A percentile compares a stretch with the other conserved stretches of the same genome.
These are phyloP conservation scores for Ataeniobius toweri DNA, from an alignment of 2,797 vertebrate species.

Conservation along the genomic window DNA sequence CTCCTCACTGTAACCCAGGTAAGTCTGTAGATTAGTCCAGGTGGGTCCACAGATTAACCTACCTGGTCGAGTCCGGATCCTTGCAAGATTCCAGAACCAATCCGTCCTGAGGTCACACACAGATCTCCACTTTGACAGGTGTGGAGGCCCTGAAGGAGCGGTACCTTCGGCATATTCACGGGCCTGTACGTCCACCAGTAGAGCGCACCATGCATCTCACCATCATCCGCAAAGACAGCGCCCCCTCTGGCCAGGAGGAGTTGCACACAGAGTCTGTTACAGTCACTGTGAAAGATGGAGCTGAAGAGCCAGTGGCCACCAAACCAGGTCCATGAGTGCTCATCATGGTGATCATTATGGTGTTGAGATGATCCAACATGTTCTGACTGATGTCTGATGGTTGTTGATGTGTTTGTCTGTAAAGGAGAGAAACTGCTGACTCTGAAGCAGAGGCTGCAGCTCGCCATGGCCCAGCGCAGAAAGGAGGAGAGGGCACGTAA, in stretches of 20 bases:
- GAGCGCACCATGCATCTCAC: conserved; percentile 83
- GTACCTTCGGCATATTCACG: conserved; percentile 88
- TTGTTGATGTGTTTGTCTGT: not conserved
- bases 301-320: conserved; percentile 70
- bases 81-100: not conserved
- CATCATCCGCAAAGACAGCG: conserved; percentile 87
- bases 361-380: not conserved
- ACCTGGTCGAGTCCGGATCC: not conserved
- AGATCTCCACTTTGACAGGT: conserved; percentile 70
- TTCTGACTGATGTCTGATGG: not conserved
- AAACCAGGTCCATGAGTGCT: conserved; percentile 85
- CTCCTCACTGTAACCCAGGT: conserved; percentile 85
- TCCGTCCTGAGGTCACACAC: not conserved
- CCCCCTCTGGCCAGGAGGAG: conserved; percentile 87
- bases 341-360: too few species aligned
- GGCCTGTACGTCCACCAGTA: conserved; percentile 60
- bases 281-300: conserved; percentile 82
- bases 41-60: too few species aligned
- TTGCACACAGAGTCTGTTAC: conserved; percentile 83
- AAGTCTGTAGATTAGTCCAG: conserved; percentile 3
- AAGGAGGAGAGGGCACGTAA: conserved; percentile 87
- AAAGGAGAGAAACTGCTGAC: conserved; percentile 89
- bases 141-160: conserved; percentile 91
- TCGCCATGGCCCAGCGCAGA: conserved; percentile 92
- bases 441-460: conserved; percentile 92